Evolutionary conservation across 2,113 vertebrate species (phyloP), one percentile per base, ranked within the genome.

Genomic region (Lichenostomus cassidix): DNA sequence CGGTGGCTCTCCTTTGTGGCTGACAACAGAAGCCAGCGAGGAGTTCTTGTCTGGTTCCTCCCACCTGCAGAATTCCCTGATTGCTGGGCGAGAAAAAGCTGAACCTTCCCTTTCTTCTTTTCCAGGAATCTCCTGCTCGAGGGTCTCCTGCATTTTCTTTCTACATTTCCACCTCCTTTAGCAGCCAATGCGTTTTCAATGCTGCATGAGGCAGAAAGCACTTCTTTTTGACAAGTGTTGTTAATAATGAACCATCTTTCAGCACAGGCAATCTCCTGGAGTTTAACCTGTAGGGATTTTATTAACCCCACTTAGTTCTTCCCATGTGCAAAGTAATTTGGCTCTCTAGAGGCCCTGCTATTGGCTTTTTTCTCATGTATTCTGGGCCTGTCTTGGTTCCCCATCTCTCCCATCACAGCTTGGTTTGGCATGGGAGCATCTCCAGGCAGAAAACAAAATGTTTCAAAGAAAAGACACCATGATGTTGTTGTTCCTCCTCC

Each of bases 171-270:
- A 3, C 49, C 35, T 33, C 18, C 18, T 65, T 35, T 6, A 89
- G 65, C 42, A 84, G 81, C 46, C 87, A 88, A 22, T 59, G 31
- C 90, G 70, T 92, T 96, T 97, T 77, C 75, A 96, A 80, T 89
- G 58, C 46, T 2, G 3, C 1, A 1, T 1, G 23, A 77, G 29
- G 46, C 20, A 17, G 37, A 75, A 78, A 5, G 19, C 29, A 59
- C 65, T 76, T 69, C 52, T 47, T 89, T 92, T 85, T 87, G 78
- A 85, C 53, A 77, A 89, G 24, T 29, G 27, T 47, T 82, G 42
- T 39, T 94, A 82, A 79, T 68, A 84, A 79, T 10, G 24, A 52
- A 14, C 65, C 42, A 58, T 73, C 80, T 58, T 83, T 42, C 75
- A 92, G 67, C 70, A 78, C 31, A 55, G 47, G 37, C 12, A n/a